A percentile compares a stretch with the other conserved stretches of the same genome.
Evolutionary conservation across 2,797 vertebrate species (phyloP).

Genomic region (Diglossa cyanea): DNA sequence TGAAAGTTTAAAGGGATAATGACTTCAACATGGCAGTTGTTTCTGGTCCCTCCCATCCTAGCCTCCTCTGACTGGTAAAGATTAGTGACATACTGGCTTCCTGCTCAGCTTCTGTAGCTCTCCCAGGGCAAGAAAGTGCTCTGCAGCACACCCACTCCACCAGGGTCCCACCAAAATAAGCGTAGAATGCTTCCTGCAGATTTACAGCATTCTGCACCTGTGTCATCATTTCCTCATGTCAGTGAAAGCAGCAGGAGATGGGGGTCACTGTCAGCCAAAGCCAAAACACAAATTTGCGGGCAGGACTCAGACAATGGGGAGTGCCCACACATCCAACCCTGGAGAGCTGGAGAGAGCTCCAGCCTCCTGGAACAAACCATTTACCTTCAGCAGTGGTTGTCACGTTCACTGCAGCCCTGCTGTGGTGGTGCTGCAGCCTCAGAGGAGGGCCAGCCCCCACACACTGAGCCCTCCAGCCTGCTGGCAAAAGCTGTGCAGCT

Average conservation of each 20-base stretch:
- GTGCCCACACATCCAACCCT: neutral
- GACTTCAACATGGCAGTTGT: neutral
- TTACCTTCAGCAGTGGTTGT: accelerated
- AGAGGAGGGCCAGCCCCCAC: neutral
- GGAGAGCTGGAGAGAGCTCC: neutral
- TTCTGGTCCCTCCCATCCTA: neutral
- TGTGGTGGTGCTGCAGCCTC: accelerated
- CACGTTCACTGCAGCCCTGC: neutral
- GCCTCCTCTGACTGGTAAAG: neutral
- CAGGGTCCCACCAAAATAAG: neutral
- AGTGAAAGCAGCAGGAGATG: neutral
- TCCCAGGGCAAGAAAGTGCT: neutral
- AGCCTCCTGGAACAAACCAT: neutral
- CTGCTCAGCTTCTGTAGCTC: neutral
- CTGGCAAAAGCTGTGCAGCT: accelerated
- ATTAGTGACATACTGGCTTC: neutral
- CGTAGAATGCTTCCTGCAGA: neutral
- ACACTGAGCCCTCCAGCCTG: accelerated
- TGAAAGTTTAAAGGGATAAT: neutral
- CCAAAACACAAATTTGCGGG: neutral
- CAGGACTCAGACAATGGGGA: accelerated
- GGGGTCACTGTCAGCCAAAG: neutral
- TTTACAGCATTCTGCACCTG: neutral
- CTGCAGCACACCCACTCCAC: neutral
- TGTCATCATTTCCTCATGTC: neutral